Base-by-base conservation (phyloP, 2,113 vertebrate genomes). In the Thermophis baileyi region DNA sequence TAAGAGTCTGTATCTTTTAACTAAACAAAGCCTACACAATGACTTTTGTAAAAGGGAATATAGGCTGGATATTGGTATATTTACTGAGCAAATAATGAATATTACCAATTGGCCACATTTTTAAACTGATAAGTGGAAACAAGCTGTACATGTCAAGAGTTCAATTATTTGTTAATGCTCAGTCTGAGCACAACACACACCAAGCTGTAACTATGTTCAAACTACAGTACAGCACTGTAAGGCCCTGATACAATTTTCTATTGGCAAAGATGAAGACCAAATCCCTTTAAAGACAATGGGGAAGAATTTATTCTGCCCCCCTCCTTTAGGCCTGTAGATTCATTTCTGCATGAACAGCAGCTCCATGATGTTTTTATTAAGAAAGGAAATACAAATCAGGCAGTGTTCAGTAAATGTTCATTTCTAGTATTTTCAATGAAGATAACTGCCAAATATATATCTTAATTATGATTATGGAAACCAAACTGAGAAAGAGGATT, bases 11-110 rank as follows among this genome's bases (percentile, higher is more conserved):
- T 97, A 88, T 74, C 96, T 96, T 98, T 97, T 55, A 95, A 94
- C 90, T 74, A 94, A 97, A 93, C 94, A 93, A 96, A 97, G 94
- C 97, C 96, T 95, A 93, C 96, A 97, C 92, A 96, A 94, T 81
- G 92, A 96, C 94, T 85, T 92, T 88, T 95, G 51, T 94, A 92
- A 94, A 96, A 97, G 95, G 96, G 92, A 95, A 94, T 94, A 95
- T 96, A 96, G 50, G 55, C 5, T 51, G 54, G 74, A 93, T 81
- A 81, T 0, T 92, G 95, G 96, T 89, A 93, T 95, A 93, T 93
- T 90, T 87, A 94, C 93, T 95, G 94, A 81, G 35, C 89, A 89
- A 96, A 94, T 91, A 95, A n/a, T n/a, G n/a, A n/a, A 94, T 1
- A 30, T 85, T 90, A 35, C 87, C 12, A 91, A 87, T 93, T 95